Base-by-base conservation (phyloP, 2,113 vertebrate genomes). In the Pimephales promelas region DNA sequence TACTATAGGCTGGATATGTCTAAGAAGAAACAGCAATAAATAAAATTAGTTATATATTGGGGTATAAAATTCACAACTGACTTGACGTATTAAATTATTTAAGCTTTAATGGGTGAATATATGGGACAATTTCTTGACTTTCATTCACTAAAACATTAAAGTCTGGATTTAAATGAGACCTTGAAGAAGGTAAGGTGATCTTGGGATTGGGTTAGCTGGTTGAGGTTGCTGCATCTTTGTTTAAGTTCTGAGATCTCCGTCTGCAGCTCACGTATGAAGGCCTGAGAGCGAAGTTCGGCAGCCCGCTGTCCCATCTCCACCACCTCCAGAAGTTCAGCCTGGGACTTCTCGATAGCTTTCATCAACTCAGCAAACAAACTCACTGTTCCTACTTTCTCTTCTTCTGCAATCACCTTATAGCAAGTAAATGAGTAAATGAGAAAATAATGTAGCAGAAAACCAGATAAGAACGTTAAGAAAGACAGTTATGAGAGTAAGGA, bases 311-410 rank as follows among this genome's bases (percentile, higher is more conserved):
- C 89, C 86, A 77, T 76, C 83, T 93, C 87, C 6, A 95, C 90
- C 76, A 92, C 89, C 89, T 93, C 89, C 56, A 94, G 36, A 16
- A 93, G 59, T 66, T 93, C 86, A 0, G 90, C 87, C 80, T 94
- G 93, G 66, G 90, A 89, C 28, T 22, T 83, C 89, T 94, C 92
- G 78, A 91, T 36, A 9, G 79, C 85, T 49, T 86, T 84, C 77
- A 92, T 87, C 34, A 95, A 87, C 13, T 88, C 83, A 26, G 90
- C 82, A 52, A 94, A 92, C 45, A 47, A 81, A 54, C 74, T 75
- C 5, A 90, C 64, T 0, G 76, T 84, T 62, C 81, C 88, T 1
- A 83, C 76, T 1, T 71, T 90, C 72, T 95, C 90, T 61, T 22
- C 86, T 24, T 91, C 87, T 10, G 93, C 91, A 26, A 86, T 89